A percentile compares a stretch with the other conserved stretches of the same genome.
phyloP scores from a whole-genome alignment of 2,113 vertebrate species.

The Odobenus rosmarus region DNA sequence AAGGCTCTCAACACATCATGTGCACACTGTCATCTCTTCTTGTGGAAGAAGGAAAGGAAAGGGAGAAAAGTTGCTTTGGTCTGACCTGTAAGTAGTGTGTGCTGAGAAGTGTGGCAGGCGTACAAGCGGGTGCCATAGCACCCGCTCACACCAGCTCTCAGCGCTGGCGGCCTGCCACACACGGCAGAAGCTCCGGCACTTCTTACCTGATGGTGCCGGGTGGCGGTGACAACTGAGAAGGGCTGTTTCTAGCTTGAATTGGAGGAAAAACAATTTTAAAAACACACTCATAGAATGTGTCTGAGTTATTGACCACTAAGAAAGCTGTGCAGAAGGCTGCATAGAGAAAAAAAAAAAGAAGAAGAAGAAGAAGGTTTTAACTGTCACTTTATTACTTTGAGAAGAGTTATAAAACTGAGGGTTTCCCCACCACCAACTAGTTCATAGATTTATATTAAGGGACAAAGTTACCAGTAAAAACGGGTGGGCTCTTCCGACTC shows the following conservation, averaged over 20 bases:
- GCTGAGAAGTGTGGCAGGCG: slow-evolving; percentile 81
- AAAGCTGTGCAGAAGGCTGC: slow-evolving; percentile 43
- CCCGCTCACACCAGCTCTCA: slow-evolving; percentile 77
- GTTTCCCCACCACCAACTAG: not conserved
- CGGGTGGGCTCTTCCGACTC: not conserved
- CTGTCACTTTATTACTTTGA: not conserved
- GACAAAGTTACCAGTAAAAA: not conserved
- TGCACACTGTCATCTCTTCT: slow-evolving; percentile 80
- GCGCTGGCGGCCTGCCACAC: slow-evolving; percentile 73
- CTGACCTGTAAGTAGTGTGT: slow-evolving; percentile 79
- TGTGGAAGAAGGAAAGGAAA: slow-evolving; percentile 75
- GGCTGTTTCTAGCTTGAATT: slow-evolving; percentile 80
- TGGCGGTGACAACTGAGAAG: slow-evolving; percentile 83
- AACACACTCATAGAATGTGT: slow-evolving; percentile 73
- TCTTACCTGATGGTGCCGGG: slow-evolving; percentile 83
- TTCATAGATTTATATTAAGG: not conserved
- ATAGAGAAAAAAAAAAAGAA: not conserved
- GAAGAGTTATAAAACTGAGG: slow-evolving; percentile 51
- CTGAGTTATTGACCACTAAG: slow-evolving; percentile 75
- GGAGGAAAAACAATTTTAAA: slow-evolving; percentile 80
- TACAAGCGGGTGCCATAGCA: slow-evolving; percentile 71
- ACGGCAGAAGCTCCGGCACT: slow-evolving; percentile 81
- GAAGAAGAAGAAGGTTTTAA: not conserved
- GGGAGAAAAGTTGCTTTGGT: slow-evolving; percentile 73
- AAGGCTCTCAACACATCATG: slow-evolving; percentile 80